A percentile compares a stretch with the other conserved stretches of the same genome.
phyloP scores from a whole-genome alignment of 2,797 vertebrate species.

The Hippoglossus hippoglossus region DNA sequence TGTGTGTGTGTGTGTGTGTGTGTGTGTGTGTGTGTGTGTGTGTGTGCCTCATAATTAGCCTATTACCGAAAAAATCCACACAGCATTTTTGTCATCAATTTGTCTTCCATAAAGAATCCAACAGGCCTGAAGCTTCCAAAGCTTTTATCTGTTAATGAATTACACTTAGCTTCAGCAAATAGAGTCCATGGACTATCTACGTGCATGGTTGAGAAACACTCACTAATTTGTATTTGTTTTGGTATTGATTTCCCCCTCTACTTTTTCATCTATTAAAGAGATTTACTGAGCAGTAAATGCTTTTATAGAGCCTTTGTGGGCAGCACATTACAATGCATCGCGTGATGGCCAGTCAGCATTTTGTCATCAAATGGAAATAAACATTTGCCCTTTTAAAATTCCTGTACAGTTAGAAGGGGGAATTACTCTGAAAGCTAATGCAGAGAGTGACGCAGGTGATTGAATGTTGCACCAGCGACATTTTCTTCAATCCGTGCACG shows the following conservation, averaged over 20 bases:
- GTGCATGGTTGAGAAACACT: constrained; percentile 17
- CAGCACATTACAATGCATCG: constrained; percentile 58
- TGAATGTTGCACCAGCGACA: constrained; percentile 12
- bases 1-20: constrained; percentile 1
- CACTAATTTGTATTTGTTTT: constrained; percentile 64
- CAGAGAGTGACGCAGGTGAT: constrained; percentile 2
- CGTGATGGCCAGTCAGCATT: constrained; percentile 31
- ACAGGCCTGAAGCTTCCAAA: constrained; percentile 38
- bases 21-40: constrained; percentile 2
- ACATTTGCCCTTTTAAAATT: constrained; percentile 40
- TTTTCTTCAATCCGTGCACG: constrained; percentile 9
- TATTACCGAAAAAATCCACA: constrained; percentile 29
- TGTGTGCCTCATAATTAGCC: background rate
- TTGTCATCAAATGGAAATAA: constrained; percentile 58
- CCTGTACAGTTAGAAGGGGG: constrained; percentile 8
- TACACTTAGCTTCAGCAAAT: constrained; percentile 38
- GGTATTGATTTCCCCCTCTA: constrained; percentile 51
- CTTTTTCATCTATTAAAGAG: constrained; percentile 71
- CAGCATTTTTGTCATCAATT: constrained; percentile 41
- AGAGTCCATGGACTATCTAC: constrained; percentile 18
- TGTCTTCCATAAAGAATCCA: constrained; percentile 41
- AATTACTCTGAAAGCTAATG: constrained; percentile 21
- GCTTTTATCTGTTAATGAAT: constrained; percentile 62
- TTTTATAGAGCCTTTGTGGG: constrained; percentile 51
- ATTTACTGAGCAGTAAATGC: constrained; percentile 70